Base-by-base conservation (phyloP, 2,888 invertebrate genomes). In the Lathronympha strigana region DNA sequence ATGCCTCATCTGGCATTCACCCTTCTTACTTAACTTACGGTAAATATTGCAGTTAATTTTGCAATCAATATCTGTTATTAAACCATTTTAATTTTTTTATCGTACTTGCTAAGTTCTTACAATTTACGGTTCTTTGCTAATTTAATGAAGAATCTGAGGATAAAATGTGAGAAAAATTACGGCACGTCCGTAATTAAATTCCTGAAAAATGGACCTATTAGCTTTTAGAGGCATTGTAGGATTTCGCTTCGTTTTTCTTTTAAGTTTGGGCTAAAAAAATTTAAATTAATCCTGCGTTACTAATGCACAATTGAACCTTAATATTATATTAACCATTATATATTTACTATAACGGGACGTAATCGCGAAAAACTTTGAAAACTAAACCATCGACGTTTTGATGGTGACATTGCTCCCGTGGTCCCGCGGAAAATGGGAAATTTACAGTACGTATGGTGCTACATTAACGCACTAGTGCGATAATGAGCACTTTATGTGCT, bases 141-240 rank as follows among this genome's bases (percentile, higher is more conserved):
- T 51, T 49, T 21, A 57, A 50, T 63, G 31, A 57, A 40, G n/a
- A 33, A 63, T 33, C 19, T 25, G 49, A 49, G 19, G 11, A 17
- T n/a, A 54, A 43, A 57, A 51, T 13, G 40, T 23, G 28, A 43
- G 33, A 38, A 51, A 43, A 58, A 63, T 58, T 63, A 51, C 57
- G 40, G 50, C 23, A n/a, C n/a, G 40, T 25, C 31, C 31, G 43
- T 43, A 58, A 51, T 63, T 63, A 58, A 51, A 63, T 63, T 63
- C 43, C 31, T 25, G 23, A 54, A 62, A 50, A 57, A 62, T 67
- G 53, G 45, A 31, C 49, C 57, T 50, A 63, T 63, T 63, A 57
- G 50, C 50, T 23, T 63, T 63, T 40, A 13, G 57, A 19, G 23
- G 23, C 50, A 50, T 50, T 57, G 15, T 25, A 13, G n/a, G 40